phyloP scores from a whole-genome alignment of 2,888 invertebrate genomes.

The Spilarctia lutea region DNA sequence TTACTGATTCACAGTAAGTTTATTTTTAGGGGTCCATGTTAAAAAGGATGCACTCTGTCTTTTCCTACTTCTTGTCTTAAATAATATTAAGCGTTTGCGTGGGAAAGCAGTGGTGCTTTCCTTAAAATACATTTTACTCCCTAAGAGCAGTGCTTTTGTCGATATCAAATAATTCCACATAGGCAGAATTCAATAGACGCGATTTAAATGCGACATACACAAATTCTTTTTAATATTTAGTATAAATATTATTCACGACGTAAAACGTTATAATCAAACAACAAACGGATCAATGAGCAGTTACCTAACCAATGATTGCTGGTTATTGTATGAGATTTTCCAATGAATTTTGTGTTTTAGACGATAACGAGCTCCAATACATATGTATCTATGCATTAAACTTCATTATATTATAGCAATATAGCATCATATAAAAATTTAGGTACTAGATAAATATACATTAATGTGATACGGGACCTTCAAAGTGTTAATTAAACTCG shows the following conservation, averaged over 20 bases:
- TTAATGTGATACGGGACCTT: not conserved
- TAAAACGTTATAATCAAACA: not conserved
- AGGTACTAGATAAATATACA: not conserved
- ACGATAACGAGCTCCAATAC: not conserved
- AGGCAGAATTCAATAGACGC: too few relatives aligned
- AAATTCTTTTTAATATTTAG: not conserved
- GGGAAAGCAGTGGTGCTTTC: too few relatives aligned
- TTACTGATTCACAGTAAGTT: constrained; percentile 52
- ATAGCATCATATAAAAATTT: not conserved
- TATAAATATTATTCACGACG: not conserved
- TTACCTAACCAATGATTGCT: not conserved
- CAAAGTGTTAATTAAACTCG: not conserved
- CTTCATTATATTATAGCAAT: not conserved
- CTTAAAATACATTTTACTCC: too few relatives aligned
- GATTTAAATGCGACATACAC: not conserved
- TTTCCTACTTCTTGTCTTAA: too few relatives aligned
- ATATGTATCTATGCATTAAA: not conserved
- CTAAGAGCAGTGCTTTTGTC: too few relatives aligned
- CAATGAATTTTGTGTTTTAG: not conserved
- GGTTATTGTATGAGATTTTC: not conserved
- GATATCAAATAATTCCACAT: too few relatives aligned
- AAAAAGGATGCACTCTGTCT: not conserved
- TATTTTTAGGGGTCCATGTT: constrained; percentile 11
- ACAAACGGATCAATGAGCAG: too few relatives aligned
- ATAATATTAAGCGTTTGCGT: too few relatives aligned